Base-by-base conservation (phyloP, 2,797 vertebrate genomes). In the Artibeus lituratus region DNA sequence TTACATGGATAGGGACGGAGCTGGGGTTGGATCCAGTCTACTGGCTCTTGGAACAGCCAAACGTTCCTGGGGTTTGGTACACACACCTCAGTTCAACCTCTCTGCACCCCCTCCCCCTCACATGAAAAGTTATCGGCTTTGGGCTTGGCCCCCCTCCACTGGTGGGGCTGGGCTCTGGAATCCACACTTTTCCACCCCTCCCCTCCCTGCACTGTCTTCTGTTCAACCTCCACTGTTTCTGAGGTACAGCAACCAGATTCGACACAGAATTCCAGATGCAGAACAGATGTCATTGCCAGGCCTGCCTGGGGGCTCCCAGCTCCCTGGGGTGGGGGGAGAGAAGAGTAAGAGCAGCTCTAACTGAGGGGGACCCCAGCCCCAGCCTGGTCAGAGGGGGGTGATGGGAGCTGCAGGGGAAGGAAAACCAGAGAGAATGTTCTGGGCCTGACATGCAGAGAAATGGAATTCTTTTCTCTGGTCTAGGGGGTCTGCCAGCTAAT, bases 211-310 rank as follows among this genome's bases (percentile, higher is more conserved):
- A 0, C 72, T 57, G 37, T 82, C 59, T 84, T 47, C 51, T 39
- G 3, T 78, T 85, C 37, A 32, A 83, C 42, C 86, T 94, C 59
- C 77, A 44, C 9, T n/a, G 70, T 91, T 67, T 87, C 89, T 88
- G 95, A 88, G 81, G 80, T 84, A 55, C 16, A 80, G 73, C 70
- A 91, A 74, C 70, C 91, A 93, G 94, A 76, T 51, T 69, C 85
- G 91, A 92, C 35, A 53, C 53, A 78, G 90, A 90, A 91, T 94
- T 95, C 91, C 96, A 97, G 96, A 88, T 97, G 95, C 76, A 80
- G 82, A 97, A 80, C 96, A 96, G 81, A 97, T 96, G 96, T 94
- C 72, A 57, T 78, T 95, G 53, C 86, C 78, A 89, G 83, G 85
- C 29, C 9, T 51, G 78, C 90, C 59, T 62, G 49, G 94, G 88